Percentiles rank a stretch among this genome's conserved stretches.
These are phyloP conservation scores for Rugalucina vietnamica DNA, from an alignment of 2,888 invertebrate genomes.

Conservation along the genomic window DNA sequence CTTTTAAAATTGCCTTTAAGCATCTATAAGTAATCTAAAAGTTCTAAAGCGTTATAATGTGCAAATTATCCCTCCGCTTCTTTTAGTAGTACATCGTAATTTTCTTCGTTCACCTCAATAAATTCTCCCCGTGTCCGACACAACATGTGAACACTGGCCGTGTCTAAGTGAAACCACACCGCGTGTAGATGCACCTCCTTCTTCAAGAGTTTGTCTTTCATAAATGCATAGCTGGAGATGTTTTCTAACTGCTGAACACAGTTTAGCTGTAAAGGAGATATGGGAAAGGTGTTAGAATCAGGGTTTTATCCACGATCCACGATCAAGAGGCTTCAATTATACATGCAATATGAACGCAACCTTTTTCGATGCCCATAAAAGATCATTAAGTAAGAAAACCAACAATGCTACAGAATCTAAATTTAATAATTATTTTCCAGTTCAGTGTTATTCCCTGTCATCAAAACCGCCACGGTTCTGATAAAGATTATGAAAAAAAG, in stretches of 20 bases:
- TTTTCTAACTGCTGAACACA: conserved; percentile 96
- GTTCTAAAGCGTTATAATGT: too few relatives aligned
- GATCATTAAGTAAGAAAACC: too few relatives aligned
- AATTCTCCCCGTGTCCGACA: conserved; percentile 94
- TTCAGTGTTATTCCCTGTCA: too few relatives aligned
- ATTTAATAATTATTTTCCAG: too few relatives aligned
- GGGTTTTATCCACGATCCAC: too few relatives aligned
- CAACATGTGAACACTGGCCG: conserved; percentile 97
- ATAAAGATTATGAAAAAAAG: too few relatives aligned
- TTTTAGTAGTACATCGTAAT: conserved; percentile 51
- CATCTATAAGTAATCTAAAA: not conserved
- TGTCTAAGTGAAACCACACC: conserved; percentile 98
- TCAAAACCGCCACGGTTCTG: too few relatives aligned
- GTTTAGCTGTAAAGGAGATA: conserved; percentile 88
- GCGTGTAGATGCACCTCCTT: conserved; percentile 94
- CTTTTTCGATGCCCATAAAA: too few relatives aligned
- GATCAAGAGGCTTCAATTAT: too few relatives aligned
- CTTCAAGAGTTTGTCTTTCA: conserved; percentile 91
- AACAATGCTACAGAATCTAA: too few relatives aligned
- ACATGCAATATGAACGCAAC: too few relatives aligned
- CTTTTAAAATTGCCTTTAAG: not conserved
- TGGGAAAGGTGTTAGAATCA: too few relatives aligned
- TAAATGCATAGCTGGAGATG: conserved; percentile 95
- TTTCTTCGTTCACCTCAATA: conserved; percentile 93
- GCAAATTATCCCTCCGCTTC: conserved; percentile 52